Percentiles rank a stretch among this genome's conserved stretches.
Conservation (phyloP, 2,888 invertebrate genomes). For the Acanthococcus lagerstroemiae region DNA sequence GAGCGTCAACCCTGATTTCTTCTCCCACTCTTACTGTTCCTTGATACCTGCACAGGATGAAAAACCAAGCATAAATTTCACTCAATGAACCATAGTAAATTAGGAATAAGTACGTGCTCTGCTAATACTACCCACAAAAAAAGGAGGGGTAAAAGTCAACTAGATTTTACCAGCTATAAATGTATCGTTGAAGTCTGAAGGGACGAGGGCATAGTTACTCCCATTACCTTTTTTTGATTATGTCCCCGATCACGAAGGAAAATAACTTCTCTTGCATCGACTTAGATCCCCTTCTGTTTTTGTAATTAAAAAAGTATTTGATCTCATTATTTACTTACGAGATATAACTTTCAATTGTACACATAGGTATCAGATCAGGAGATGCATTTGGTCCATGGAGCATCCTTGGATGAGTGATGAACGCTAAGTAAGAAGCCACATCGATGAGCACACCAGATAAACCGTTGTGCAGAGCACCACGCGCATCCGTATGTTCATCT, state of each 20-base stretch:
- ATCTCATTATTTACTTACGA: constrained; percentile 34
- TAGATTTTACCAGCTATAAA: too few relatives aligned
- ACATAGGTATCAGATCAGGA: constrained; percentile 32
- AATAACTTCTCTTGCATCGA: too few relatives aligned
- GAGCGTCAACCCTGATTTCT: constrained; percentile 64
- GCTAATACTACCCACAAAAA: too few relatives aligned
- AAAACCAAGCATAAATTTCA: constrained; percentile 5
- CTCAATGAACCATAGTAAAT: too few relatives aligned
- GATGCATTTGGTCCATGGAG: constrained; percentile 3
- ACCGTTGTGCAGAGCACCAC: constrained; percentile 73
- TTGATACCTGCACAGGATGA: constrained; percentile 54
- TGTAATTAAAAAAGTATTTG: constrained; percentile 31
- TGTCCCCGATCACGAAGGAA: too few relatives aligned
- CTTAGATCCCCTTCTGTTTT: too few relatives aligned
- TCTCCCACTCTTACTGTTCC: constrained; percentile 68
- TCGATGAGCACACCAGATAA: constrained; percentile 71
- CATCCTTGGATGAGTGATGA: constrained; percentile 54
- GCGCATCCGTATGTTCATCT: constrained; percentile 61
- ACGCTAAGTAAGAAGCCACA: constrained; percentile 64
- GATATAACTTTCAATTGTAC: constrained; percentile 36
- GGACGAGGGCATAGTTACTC: too few relatives aligned
- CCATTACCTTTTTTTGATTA: too few relatives aligned
- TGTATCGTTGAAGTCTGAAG: too few relatives aligned
- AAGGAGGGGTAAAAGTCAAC: too few relatives aligned
- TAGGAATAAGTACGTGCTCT: too few relatives aligned